These are phyloP conservation scores for Solenopsis invicta DNA, from an alignment of 1,140 invertebrate species.

Conservation along the genomic window DNA sequence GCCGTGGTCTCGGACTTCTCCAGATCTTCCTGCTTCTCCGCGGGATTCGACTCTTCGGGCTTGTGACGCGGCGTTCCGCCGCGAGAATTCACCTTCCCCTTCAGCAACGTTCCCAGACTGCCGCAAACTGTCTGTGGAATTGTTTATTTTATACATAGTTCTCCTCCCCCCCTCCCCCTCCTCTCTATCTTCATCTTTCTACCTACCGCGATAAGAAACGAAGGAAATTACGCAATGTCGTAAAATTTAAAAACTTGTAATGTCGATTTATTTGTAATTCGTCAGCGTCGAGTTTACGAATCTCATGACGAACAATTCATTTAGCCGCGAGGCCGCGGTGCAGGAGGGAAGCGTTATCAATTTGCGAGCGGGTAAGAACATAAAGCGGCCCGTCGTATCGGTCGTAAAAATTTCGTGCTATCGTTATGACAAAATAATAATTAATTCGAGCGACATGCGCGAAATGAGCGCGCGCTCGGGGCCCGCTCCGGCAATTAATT, in stretches of 20 bases:
- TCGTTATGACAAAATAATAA: conserved; percentile 63
- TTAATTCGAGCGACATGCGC: conserved; percentile 47
- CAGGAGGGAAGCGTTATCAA: conserved; percentile 41
- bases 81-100: conserved; percentile 86
- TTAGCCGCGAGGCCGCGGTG: background rate
- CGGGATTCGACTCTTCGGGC: conserved; percentile 47
- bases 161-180: background rate
- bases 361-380: conserved; percentile 47
- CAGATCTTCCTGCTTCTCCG: conserved; percentile 8
- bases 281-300: background rate
- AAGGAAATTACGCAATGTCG: background rate
- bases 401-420: conserved; percentile 54
- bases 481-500: conserved; percentile 43
- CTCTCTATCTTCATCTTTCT: too few species aligned
- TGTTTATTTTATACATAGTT: background rate
- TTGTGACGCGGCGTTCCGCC: conserved; percentile 81
- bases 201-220: background rate
- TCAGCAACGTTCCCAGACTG: conserved; percentile 89
- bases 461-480: conserved; percentile 27
- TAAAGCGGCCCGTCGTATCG: conserved; percentile 48
- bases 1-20: conserved; percentile 33
- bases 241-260: too few species aligned
- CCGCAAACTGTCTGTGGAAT: conserved; percentile 89
- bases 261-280: background rate
- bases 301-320: conserved; percentile 22